Percentiles rank a stretch among this genome's conserved stretches.
phyloP scores from a whole-genome alignment of 2,797 vertebrate genomes.

The Scarus forsteni region DNA sequence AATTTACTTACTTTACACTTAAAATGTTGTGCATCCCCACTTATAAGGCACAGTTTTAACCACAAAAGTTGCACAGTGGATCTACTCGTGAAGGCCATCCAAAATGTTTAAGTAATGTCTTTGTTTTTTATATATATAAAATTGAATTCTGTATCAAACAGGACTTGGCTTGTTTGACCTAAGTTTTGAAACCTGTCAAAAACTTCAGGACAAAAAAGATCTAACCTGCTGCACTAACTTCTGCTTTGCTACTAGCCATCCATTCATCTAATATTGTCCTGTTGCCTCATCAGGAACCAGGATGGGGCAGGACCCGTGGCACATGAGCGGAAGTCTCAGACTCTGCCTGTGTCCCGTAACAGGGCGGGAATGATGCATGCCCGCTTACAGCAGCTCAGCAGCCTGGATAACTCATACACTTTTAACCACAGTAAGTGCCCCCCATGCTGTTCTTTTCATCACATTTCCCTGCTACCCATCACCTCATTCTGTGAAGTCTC shows the following conservation, averaged over 20 bases:
- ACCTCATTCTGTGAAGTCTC: constrained; percentile 34
- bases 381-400: constrained; percentile 99
- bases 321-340: constrained; percentile 99
- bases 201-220: neutral
- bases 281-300: constrained; percentile 98
- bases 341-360: constrained; percentile 99
- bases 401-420: constrained; percentile 99
- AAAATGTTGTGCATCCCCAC: too few relatives aligned
- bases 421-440: constrained; percentile 97
- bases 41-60: neutral
- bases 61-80: neutral
- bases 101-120: neutral
- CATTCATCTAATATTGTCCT: constrained; percentile 86
- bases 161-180: neutral
- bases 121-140: neutral
- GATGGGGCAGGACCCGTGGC: constrained; percentile 97
- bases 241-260: constrained; percentile 78
- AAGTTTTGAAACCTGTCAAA: neutral
- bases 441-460: constrained; percentile 50
- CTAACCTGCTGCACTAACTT: constrained; percentile 84
- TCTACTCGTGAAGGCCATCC: neutral
- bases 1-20: too few relatives aligned
- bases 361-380: constrained; percentile 99
- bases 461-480: constrained; percentile 39
- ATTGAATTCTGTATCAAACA: too few relatives aligned